Percentiles rank a stretch among this genome's conserved stretches.
phyloP scores from a whole-genome alignment of 2,888 invertebrate species.

The Xestia c-nigrum region DNA sequence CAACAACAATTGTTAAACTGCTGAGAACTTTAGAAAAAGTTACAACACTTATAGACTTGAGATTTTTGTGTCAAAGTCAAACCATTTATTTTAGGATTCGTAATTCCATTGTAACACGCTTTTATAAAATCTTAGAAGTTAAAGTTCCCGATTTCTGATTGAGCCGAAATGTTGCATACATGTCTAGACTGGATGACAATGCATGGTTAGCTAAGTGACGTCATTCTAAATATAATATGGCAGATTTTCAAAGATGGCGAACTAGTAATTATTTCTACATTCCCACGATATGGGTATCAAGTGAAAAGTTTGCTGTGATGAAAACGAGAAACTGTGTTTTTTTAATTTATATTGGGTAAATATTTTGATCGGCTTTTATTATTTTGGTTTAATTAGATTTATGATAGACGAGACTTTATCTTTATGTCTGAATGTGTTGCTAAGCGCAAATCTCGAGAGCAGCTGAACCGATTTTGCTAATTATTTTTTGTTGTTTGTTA shows the following conservation, averaged over 20 bases:
- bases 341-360: no score
- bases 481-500: no score
- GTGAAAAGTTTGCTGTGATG: not conserved
- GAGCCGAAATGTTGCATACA: not conserved
- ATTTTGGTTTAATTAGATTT: not conserved
- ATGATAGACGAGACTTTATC: not conserved
- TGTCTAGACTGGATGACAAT: not conserved
- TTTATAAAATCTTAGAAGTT: not conserved
- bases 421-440: no score
- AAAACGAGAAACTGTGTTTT: no score
- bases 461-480: no score
- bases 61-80: conserved; percentile 45
- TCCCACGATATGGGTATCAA: not conserved
- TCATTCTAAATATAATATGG: no score
- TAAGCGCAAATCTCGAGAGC: no score
- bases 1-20: not conserved
- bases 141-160: not conserved
- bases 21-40: conserved; percentile 23
- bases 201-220: not conserved
- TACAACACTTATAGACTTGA: conserved; percentile 24
- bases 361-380: no score
- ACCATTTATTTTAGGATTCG: conserved; percentile 15
- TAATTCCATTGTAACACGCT: not conserved
- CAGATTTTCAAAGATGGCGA: no score
- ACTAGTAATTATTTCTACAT: not conserved